Base-by-base conservation (phyloP, 2,113 vertebrate species). In the Hemicordylus capensis region DNA sequence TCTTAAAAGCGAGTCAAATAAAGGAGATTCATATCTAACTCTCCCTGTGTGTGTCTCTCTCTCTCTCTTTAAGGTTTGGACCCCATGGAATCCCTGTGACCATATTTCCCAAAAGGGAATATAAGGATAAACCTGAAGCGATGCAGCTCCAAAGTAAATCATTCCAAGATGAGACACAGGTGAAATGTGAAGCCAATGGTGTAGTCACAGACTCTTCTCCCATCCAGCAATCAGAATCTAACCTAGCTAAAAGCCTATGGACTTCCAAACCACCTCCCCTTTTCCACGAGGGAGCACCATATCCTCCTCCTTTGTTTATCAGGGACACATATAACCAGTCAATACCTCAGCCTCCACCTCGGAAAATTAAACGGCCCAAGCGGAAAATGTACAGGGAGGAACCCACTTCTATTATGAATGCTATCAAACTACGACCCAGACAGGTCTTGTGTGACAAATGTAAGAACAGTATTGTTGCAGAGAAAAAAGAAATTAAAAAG, bases 241-340 rank as follows among this genome's bases (percentile, higher is more conserved):
- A 89, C 94, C 85, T 94, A 91, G 93, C 96, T 72, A 94, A 96
- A 90, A 97, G 96, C 90, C 95, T 97, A 84, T 98, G 98, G 98
- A 97, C 96, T 93, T 97, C 97, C 80, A 99, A 98, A 91, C 98
- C 97, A 15, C 98, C 98, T 26, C 98, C 98, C 46, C 96, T 99
- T 91, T 99, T 99, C 93, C 98, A 99, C 24, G 98, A 99, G 90
- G 98, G 98, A 91, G 98, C 98, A 0, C 98, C 98, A 0, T 99
- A 99, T 81, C 99, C 99, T 77, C 98, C 98, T 70, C 99, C 98
- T 80, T 96, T 99, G 94, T 98, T 99, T 96, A 98, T 99, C 98
- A 98, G 99, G 97, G 98, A 99, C 98, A 98, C 98, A 0, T 99
- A 99, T 93, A 98, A 98, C 98, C 98, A 99, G 93, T 97, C 98